Evolutionary conservation across 2,888 invertebrate species (phyloP).

Genomic region (Nemoura dubitans): DNA sequence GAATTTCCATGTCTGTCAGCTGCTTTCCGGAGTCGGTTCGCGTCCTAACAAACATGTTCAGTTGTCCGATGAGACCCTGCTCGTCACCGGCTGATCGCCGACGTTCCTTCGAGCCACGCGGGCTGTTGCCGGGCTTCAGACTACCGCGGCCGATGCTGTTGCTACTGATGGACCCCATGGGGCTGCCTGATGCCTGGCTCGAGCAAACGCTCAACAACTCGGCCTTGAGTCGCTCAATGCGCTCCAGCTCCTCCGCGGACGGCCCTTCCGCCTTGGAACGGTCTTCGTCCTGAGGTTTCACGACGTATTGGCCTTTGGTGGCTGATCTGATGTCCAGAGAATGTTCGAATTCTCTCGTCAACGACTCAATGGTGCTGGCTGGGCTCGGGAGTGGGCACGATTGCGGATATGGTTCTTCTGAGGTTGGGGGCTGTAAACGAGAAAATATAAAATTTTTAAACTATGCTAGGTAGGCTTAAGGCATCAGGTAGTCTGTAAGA

Average conservation of each 20-base stretch:
- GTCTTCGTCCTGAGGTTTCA: conserved; percentile 75
- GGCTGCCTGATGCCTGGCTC: conserved; percentile 58
- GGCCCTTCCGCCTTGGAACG: conserved; percentile 72
- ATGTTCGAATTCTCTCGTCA: conserved; percentile 84
- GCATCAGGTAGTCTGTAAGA: not conserved
- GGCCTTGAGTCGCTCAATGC: conserved; percentile 65
- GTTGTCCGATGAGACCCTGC: conserved; percentile 68
- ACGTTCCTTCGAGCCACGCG: conserved; percentile 66
- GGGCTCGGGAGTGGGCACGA: conserved; percentile 74
- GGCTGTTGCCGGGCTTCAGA: conserved; percentile 52
- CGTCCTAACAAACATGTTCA: conserved; percentile 79
- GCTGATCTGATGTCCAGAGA: conserved; percentile 75
- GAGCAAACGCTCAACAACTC: conserved; percentile 57
- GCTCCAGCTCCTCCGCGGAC: conserved; percentile 67
- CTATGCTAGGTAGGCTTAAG: not conserved
- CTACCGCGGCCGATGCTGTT: conserved; percentile 59
- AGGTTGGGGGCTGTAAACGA: conserved; percentile 59
- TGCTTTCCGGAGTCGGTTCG: conserved; percentile 88
- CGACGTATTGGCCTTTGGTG: conserved; percentile 70
- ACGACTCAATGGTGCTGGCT: conserved; percentile 80
- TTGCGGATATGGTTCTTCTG: conserved; percentile 56
- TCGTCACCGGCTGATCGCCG: conserved; percentile 88
- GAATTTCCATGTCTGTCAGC: conserved; percentile 89
- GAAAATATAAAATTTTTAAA: conserved; percentile 40
- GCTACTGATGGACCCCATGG: conserved; percentile 57